phyloP scores from a whole-genome alignment of 2,888 invertebrate genomes.

The Slavum lentiscoides region DNA sequence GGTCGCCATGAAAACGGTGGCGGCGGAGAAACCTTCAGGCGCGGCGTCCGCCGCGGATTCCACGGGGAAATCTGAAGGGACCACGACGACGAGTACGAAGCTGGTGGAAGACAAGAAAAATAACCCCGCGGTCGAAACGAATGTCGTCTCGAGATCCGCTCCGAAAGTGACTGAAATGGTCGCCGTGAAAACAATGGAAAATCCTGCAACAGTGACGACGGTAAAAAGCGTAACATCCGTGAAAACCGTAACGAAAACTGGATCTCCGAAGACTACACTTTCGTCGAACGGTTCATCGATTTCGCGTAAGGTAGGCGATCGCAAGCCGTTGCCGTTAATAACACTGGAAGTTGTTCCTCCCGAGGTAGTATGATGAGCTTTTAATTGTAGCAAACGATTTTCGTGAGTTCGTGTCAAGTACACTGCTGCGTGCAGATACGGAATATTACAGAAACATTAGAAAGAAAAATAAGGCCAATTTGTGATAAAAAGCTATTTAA shows the following conservation, averaged over 20 bases:
- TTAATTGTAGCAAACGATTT: neutral
- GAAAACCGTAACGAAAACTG: neutral
- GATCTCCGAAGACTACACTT: neutral
- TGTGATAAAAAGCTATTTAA: no score
- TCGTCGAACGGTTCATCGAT: neutral
- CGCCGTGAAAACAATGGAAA: constrained; percentile 29
- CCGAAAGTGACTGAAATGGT: constrained; percentile 25
- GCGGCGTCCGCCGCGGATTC: neutral
- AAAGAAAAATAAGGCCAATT: no score
- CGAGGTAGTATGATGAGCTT: neutral
- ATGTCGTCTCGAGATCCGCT: constrained; percentile 1
- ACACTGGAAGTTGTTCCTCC: constrained; percentile 15
- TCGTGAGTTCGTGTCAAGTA: neutral
- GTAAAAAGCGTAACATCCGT: neutral
- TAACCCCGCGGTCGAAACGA: neutral
- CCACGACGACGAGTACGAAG: neutral
- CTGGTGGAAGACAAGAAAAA: neutral
- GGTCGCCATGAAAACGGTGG: neutral
- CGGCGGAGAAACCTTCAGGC: neutral
- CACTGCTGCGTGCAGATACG: no score
- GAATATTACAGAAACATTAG: no score
- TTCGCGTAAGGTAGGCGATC: constrained; percentile 37
- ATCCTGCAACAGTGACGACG: neutral
- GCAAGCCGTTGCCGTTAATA: constrained; percentile 22
- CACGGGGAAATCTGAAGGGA: neutral